Conservation (phyloP, 2,888 invertebrate species). For the Geophilus truncorum region DNA sequence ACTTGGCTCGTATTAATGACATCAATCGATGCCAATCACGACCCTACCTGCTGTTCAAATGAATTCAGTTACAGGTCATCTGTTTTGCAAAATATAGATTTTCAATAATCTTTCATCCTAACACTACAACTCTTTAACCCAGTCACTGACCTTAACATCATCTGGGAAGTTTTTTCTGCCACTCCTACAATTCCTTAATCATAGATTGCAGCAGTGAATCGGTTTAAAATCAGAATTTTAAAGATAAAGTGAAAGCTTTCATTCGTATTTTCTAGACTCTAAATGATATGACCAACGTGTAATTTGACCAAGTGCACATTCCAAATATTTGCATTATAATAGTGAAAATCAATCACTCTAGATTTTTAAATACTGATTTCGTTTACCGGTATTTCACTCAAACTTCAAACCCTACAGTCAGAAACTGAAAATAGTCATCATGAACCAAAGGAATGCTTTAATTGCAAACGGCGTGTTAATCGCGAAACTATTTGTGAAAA, state of each 20-base stretch:
- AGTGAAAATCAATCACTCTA: no score
- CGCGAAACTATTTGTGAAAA: neutral
- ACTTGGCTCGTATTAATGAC: no score
- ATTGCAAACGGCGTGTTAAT: neutral
- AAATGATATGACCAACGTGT: no score
- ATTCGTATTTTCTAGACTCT: no score
- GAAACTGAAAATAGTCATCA: neutral
- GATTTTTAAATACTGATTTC: no score
- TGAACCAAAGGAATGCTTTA: neutral
- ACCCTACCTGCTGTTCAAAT: neutral
- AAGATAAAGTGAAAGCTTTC: neutral
- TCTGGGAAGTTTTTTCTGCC: neutral
- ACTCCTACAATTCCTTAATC: neutral
- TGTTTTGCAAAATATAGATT: neutral
- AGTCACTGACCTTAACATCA: neutral
- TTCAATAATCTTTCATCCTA: neutral
- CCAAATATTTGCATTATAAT: no score
- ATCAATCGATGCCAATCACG: neutral
- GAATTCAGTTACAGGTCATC: neutral
- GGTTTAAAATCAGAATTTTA: neutral
- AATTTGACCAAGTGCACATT: no score
- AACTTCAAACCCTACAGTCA: no score
- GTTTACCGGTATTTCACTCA: no score
- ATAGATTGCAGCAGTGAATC: neutral
- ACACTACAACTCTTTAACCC: neutral